These are phyloP conservation scores for Hystrix cristata DNA, from an alignment of 2,113 vertebrate genomes.

Conservation along the genomic window DNA sequence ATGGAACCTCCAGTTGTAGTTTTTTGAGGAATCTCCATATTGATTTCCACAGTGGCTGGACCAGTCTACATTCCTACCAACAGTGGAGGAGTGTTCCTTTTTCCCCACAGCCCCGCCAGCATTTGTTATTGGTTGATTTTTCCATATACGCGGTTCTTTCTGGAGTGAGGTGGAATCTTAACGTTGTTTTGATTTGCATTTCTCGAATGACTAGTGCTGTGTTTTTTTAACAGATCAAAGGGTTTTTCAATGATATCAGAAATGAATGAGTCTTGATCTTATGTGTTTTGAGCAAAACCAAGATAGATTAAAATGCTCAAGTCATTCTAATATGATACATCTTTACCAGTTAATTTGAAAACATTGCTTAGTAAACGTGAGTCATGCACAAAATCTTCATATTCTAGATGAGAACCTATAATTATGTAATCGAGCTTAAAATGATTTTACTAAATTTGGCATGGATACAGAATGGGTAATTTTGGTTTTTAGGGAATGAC, in stretches of 20 bases:
- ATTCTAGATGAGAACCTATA: slow-evolving; percentile 14
- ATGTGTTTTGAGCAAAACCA: not conserved
- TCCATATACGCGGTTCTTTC: too few relatives aligned
- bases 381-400: not conserved
- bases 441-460: slow-evolving; percentile 46
- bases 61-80: too few relatives aligned
- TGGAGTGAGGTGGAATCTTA: too few relatives aligned
- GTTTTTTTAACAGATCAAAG: not conserved
- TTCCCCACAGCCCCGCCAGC: too few relatives aligned
- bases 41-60: too few relatives aligned
- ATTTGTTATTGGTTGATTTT: too few relatives aligned
- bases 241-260: not conserved
- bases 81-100: too few relatives aligned
- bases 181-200: too few relatives aligned
- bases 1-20: too few relatives aligned
- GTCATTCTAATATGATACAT: not conserved
- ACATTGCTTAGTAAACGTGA: not conserved
- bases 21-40: too few relatives aligned
- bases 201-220: too few relatives aligned
- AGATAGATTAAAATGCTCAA: not conserved
- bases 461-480: slow-evolving; percentile 16
- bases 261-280: not conserved
- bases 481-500: slow-evolving; percentile 63
- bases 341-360: not conserved
- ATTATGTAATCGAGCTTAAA: slow-evolving; percentile 39